A percentile compares a stretch with the other conserved stretches of the same genome.
These are phyloP conservation scores for Oophaga sylvatica DNA, from an alignment of 2,797 vertebrate genomes.

Conservation along the genomic window DNA sequence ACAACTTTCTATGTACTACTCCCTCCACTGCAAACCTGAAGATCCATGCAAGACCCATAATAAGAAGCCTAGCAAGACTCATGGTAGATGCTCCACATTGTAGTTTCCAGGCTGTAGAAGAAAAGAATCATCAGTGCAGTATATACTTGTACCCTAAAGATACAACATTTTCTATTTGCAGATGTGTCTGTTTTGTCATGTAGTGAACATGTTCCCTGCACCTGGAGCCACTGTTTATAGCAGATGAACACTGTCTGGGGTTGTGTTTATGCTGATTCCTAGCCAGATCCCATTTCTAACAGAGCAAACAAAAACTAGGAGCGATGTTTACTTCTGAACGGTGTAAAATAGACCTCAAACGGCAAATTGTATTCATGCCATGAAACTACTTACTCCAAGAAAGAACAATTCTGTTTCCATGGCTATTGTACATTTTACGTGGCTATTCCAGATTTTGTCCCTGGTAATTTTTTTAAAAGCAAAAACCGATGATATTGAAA, in stretches of 20 bases:
- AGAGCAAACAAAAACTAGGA: conserved; percentile 33
- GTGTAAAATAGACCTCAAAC: neutral
- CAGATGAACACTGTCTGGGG: conserved; percentile 15
- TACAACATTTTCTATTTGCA: neutral
- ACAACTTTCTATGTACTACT: neutral
- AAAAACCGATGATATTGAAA: no score
- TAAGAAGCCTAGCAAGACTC: neutral
- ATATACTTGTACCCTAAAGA: neutral
- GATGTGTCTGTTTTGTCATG: neutral
- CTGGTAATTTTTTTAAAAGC: neutral
- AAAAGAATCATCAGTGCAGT: neutral
- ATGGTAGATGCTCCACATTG: neutral
- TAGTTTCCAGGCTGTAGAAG: neutral
- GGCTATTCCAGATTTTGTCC: neutral
- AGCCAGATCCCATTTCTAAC: conserved; percentile 36
- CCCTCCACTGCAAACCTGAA: neutral
- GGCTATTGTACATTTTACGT: neutral
- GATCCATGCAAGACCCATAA: neutral
- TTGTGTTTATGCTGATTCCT: conserved; percentile 49
- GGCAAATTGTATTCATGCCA: neutral
- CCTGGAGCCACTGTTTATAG: conserved; percentile 53
- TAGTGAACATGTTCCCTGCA: conserved; percentile 7
- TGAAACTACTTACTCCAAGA: neutral
- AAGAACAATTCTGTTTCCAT: neutral
- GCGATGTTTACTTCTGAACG: conserved; percentile 9